These are phyloP conservation scores for Promerops cafer DNA, from an alignment of 2,113 vertebrate genomes.

Conservation along the genomic window DNA sequence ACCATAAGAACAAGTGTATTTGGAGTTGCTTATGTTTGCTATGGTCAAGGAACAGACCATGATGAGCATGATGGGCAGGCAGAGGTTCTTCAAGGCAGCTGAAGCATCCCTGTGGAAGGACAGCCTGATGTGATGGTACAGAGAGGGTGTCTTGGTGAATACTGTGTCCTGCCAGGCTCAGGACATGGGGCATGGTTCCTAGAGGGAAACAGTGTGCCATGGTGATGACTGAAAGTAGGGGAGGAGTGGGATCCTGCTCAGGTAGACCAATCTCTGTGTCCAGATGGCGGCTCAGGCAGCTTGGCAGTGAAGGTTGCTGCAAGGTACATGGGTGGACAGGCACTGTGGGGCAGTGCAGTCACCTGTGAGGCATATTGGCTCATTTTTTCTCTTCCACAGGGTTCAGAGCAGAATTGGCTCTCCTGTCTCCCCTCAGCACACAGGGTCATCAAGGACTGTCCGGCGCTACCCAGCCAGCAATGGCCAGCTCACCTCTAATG, in stretches of 20 bases:
- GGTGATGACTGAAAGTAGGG: background rate
- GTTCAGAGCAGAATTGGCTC: conserved; percentile 79
- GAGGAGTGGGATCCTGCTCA: background rate
- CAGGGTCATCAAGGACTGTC: conserved; percentile 80
- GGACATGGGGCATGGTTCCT: background rate
- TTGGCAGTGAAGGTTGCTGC: background rate
- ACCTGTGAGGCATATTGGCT: background rate
- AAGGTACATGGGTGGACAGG: background rate
- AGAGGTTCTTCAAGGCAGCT: background rate
- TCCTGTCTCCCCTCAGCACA: conserved; percentile 69
- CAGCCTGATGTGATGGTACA: background rate
- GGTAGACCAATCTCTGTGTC: background rate
- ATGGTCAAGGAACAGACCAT: background rate
- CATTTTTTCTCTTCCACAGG: conserved; percentile 68
- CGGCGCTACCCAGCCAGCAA: conserved; percentile 81
- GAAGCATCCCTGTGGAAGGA: background rate
- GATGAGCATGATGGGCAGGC: background rate
- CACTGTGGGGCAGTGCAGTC: background rate
- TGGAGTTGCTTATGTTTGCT: background rate
- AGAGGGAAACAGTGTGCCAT: background rate
- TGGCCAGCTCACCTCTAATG: conserved; percentile 84
- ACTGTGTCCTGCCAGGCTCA: background rate
- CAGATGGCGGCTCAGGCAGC: background rate
- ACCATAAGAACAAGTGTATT: background rate
- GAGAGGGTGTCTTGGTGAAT: background rate